phyloP scores from a whole-genome alignment of 2,797 vertebrate species.

The Tauraco hartlaubi region DNA sequence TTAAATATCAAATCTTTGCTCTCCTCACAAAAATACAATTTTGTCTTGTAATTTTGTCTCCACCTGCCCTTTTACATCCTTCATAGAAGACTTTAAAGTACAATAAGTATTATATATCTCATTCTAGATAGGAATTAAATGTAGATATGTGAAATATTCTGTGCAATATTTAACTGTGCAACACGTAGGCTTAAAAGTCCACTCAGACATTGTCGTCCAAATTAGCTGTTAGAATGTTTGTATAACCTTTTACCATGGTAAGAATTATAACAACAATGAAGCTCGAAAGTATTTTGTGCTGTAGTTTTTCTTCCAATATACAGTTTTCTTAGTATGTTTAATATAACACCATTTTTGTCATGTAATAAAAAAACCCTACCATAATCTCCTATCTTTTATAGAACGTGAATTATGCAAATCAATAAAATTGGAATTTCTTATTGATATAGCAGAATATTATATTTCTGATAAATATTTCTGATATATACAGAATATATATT shows the following conservation, averaged over 20 bases:
- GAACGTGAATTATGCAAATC: background rate
- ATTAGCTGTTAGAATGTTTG: background rate
- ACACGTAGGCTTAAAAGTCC: background rate
- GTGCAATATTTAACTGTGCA: background rate
- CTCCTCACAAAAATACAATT: background rate
- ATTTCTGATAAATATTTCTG: too few species aligned
- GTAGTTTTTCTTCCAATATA: background rate
- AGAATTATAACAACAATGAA: background rate
- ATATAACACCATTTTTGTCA: background rate
- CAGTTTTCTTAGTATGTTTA: background rate
- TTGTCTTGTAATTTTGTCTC: background rate
- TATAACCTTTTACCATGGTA: background rate
- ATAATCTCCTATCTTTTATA: background rate
- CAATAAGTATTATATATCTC: background rate
- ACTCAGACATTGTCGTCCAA: background rate
- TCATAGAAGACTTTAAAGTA: background rate
- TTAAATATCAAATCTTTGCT: slow-evolving; percentile 18
- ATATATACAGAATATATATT: background rate
- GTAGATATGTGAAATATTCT: background rate
- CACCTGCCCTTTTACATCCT: background rate
- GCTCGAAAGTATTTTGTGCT: background rate
- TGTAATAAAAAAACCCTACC: background rate
- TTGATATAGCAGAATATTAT: background rate
- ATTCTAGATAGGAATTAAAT: background rate
- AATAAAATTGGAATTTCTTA: background rate